Evolutionary conservation across 2,797 vertebrate genomes (phyloP).

Genomic region (Lycodopsis pacificus): DNA sequence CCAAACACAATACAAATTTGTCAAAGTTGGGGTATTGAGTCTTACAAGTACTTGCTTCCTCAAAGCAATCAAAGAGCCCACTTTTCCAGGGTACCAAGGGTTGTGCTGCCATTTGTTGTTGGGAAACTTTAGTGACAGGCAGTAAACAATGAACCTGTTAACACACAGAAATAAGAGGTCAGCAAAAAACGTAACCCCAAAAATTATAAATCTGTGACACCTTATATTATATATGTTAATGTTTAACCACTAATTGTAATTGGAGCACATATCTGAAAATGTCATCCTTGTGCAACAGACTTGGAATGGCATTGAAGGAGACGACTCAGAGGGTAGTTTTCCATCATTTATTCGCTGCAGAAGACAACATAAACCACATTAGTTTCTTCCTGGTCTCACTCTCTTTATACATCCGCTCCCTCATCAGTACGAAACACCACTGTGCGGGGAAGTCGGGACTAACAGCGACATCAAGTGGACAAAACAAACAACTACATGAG

Average conservation of each 20-base stretch:
- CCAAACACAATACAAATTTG: no score
- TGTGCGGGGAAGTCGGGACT: no score
- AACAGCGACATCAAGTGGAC: no score
- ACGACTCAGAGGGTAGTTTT: no score
- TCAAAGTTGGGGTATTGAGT: not conserved
- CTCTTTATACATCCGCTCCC: no score
- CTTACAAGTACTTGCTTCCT: constrained; percentile 48
- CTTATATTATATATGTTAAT: not conserved
- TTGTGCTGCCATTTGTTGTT: not conserved
- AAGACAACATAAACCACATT: no score
- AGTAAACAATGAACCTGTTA: not conserved
- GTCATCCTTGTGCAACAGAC: not conserved
- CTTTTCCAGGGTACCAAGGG: constrained; percentile 23
- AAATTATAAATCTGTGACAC: not conserved
- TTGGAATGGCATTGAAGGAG: no score
- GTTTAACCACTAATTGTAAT: not conserved
- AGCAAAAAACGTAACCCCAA: not conserved
- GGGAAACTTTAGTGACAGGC: not conserved
- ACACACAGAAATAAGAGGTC: not conserved
- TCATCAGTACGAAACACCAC: no score
- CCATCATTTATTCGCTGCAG: no score
- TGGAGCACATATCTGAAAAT: not conserved
- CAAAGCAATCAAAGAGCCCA: constrained; percentile 60
- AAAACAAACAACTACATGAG: no score
- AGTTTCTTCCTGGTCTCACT: no score